A percentile compares a stretch with the other conserved stretches of the same genome.
These are phyloP conservation scores for Drosophila subobscura DNA, from an alignment of 1,140 invertebrate species.

Conservation along the genomic window DNA sequence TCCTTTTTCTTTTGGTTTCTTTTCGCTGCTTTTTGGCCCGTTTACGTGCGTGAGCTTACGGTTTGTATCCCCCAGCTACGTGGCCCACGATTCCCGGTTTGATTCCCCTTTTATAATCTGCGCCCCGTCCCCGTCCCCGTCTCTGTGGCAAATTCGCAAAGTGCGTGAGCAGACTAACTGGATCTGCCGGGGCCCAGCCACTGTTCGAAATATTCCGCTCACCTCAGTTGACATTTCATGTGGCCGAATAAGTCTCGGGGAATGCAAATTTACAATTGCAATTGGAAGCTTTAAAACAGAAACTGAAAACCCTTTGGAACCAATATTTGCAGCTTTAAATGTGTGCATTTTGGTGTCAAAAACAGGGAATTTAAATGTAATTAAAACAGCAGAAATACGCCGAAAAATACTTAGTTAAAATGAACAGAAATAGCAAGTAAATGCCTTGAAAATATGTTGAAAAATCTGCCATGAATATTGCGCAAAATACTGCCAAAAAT, in stretches of 20 bases:
- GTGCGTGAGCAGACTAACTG: conserved; percentile 74
- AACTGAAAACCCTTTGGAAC: neutral
- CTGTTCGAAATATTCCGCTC: neutral
- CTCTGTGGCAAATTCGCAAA: conserved; percentile 76
- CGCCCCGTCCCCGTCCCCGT: neutral
- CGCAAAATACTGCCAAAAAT: too few relatives aligned
- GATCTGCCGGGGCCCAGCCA: conserved; percentile 22
- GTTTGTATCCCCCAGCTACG: conserved; percentile 70
- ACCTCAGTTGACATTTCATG: conserved; percentile 26
- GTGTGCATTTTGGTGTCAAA: too few relatives aligned
- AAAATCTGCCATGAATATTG: too few relatives aligned
- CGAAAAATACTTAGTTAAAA: too few relatives aligned
- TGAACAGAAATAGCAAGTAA: too few relatives aligned
- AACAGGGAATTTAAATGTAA: conserved; percentile 9
- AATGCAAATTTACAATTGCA: conserved; percentile 21
- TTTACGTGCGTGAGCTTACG: conserved; percentile 71
- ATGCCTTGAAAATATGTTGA: too few relatives aligned
- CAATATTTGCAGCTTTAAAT: neutral
- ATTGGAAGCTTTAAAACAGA: conserved; percentile 25
- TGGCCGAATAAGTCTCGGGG: conserved; percentile 27
- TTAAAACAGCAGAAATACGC: too few relatives aligned
- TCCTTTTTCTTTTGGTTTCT: conserved; percentile 19
- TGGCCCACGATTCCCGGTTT: conserved; percentile 61
- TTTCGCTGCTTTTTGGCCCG: conserved; percentile 13
- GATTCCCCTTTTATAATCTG: conserved; percentile 78